Base-by-base conservation (phyloP, 2,888 invertebrate species). In the Phortica okadai region DNA sequence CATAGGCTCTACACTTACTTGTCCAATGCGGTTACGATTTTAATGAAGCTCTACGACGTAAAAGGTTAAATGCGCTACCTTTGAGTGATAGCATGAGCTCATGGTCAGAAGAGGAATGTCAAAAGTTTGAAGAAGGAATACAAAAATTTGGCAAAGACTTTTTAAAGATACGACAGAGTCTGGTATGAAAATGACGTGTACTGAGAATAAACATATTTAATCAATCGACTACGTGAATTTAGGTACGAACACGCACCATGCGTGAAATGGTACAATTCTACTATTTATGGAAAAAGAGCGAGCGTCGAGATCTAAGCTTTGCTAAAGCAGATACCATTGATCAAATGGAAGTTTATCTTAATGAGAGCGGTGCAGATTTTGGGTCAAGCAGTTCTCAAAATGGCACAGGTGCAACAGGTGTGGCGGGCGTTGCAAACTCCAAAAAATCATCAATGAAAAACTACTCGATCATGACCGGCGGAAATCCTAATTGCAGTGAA, bases 281-380 rank as follows among this genome's bases (percentile, higher is more conserved):
- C 91, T 97, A 97, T 87, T 93, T 98, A 75, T 99, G 99, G 99
- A 99, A 99, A 92, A 99, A 99, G 92, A 99, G 99, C 42, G 99
- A 99, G 89, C 93, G 99, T 21, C 98, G 99, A 91, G 99, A 99
- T 84, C 89, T 90, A 58, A 87, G 89, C 78, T 90, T 89, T 74
- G 86, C 87, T 1, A 88, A 90, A 4, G 89, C 91, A 11, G 90
- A 91, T 66, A 90, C 91, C 5, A 87, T 91, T 6, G 91, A 90
- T 80, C 90, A 90, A 76, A 90, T 90, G 90, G 90, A 90, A 77
- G 88, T 87, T 5, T 90, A 91, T 69, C 82, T 90, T 42, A 91
- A 91, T 77, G 90, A 90, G 76, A 54, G 33, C 33, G 84, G 82
- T 25, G 84, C 81, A 1, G 85, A 88, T 42, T 82, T 82, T 62